Conservation (phyloP, 1,140 invertebrate species). For the Microplitis mediator region DNA sequence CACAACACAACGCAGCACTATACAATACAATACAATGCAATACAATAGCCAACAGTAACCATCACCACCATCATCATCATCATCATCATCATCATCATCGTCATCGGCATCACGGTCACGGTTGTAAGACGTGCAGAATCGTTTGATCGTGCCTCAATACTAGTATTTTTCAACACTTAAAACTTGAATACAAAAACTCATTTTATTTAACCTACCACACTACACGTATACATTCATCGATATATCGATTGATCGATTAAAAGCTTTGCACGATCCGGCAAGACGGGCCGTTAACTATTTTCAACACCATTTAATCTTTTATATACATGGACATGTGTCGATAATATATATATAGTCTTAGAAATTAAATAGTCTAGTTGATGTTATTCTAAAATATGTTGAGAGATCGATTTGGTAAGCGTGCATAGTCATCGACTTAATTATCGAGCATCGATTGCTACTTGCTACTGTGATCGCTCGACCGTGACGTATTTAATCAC, state of each 20-base stretch:
- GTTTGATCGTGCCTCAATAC: conserved; percentile 21
- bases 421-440: conserved; percentile 18
- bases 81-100: too few species aligned
- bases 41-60: conserved; percentile 12
- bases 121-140: conserved; percentile 54
- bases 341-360: too few species aligned
- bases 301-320: too few species aligned
- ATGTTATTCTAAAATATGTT: too few species aligned
- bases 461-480: conserved; percentile 1
- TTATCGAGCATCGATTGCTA: conserved; percentile 14
- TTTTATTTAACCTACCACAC: too few species aligned
- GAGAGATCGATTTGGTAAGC: neutral
- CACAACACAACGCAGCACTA: too few species aligned
- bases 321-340: too few species aligned
- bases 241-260: too few species aligned
- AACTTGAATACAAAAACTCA: neutral
- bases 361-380: too few species aligned
- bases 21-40: conserved; percentile 24
- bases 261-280: too few species aligned
- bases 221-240: too few species aligned
- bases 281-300: too few species aligned
- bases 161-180: neutral
- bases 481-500: conserved; percentile 7
- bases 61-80: neutral
- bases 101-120: conserved; percentile 52